Evolutionary conservation across 1,140 invertebrate genomes (phyloP), one percentile per base, ranked within the genome.

Genomic region (Drosophila lacteicornis): DNA sequence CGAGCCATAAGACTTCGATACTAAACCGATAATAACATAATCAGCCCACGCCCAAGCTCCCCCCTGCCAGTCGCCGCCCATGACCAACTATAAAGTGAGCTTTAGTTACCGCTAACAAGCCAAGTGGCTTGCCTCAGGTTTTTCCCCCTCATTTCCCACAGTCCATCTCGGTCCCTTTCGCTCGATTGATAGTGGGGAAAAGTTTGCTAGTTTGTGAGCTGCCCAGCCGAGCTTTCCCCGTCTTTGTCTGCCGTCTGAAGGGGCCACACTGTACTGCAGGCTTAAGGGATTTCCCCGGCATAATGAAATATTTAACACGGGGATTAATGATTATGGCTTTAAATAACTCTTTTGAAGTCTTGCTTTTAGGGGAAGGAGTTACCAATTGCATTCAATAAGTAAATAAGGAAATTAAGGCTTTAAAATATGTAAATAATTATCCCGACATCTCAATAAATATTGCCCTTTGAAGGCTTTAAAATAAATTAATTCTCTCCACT

Each of bases 1-100:
- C 62, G 75, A 68, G 75, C 61, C 61, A 76, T 76, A 79, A 79
- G 75, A 79, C 67, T 75, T 80, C 70, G 85, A 87, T 88, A 87
- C 78, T 87, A 88, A 87, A 80, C 80, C 85, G 84, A 87, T 88
- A 87, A 87, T 87, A 87, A 84, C 84, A 88, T 87, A 87, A 87
- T 87, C 84, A 75, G 74, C 62, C 65, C 63, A 51, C 55, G 51
- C 36, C 63, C 22, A 36, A 13, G 19, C 15, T 13, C 19, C n/a
- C 19, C n/a, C 27, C 17, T 2, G 5, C 11, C 30, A 19, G 13
- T n/a, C n/a, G 27, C 47, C 46, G 38, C 47, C 47, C 56, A 73
- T 51, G 46, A 30, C 36, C 49, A 59, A 77, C 75, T 67, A 77
- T 77, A 82, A 59, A 69, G 66, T 63, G 65, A 60, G 84, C 84